A percentile compares a stretch with the other conserved stretches of the same genome.
Evolutionary conservation across 2,888 invertebrate species (phyloP).

Genomic region (Tachystola acroxantha): DNA sequence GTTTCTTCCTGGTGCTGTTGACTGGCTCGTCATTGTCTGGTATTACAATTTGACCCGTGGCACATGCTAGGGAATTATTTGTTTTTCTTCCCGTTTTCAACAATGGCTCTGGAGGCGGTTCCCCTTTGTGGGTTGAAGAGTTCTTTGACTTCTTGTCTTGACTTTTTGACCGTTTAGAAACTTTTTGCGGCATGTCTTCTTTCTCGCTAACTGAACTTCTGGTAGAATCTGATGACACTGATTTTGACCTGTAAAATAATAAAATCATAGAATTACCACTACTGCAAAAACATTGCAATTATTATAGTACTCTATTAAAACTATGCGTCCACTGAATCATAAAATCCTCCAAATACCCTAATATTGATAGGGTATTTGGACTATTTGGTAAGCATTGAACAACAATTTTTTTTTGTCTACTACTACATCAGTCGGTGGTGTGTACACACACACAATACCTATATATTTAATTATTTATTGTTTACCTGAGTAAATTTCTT

Average conservation of each 20-base stretch:
- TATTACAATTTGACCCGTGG: constrained; percentile 90
- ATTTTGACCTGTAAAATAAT: constrained; percentile 44
- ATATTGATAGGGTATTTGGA: too few relatives aligned
- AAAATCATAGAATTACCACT: too few relatives aligned
- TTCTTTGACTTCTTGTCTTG: constrained; percentile 61
- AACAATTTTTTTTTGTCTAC: too few relatives aligned
- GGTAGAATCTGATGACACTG: constrained; percentile 51
- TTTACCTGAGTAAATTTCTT: constrained; percentile 69
- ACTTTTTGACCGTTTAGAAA: constrained; percentile 45
- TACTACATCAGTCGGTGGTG: too few relatives aligned
- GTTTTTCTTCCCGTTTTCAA: constrained; percentile 85
- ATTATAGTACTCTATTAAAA: too few relatives aligned
- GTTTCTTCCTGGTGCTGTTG: constrained; percentile 74
- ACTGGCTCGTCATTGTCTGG: constrained; percentile 68
- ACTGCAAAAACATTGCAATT: too few relatives aligned
- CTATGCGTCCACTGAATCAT: too few relatives aligned
- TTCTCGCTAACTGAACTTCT: constrained; percentile 43
- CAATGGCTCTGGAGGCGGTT: constrained; percentile 57
- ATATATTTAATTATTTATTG: too few relatives aligned
- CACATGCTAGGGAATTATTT: constrained; percentile 90
- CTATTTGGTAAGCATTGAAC: too few relatives aligned
- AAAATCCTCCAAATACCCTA: too few relatives aligned
- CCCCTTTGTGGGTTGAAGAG: constrained; percentile 54
- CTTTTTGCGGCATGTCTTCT: constrained; percentile 62
- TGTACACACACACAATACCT: too few relatives aligned